Conservation (phyloP, 2,888 invertebrate genomes). For the Malachius bipustulatus region DNA sequence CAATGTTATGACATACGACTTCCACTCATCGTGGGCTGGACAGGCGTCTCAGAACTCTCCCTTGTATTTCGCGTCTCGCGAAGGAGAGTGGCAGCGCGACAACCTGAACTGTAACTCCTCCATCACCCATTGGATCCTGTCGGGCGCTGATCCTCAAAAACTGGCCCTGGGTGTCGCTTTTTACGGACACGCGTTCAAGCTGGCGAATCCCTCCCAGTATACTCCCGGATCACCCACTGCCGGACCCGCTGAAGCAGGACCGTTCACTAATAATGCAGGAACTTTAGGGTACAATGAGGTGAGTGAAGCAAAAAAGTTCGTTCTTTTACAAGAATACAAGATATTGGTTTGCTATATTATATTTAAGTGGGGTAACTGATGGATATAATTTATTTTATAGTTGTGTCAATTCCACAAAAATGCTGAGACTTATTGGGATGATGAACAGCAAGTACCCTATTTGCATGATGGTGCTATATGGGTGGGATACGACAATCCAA, state of each 20-base stretch:
- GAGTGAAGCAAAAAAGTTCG: slow-evolving; percentile 1
- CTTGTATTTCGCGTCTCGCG: slow-evolving; percentile 4
- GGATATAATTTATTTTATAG: neutral
- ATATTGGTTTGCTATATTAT: too few species aligned
- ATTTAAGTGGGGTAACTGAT: too few species aligned
- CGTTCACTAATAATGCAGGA: slow-evolving; percentile 11
- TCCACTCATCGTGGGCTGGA: slow-evolving; percentile 10
- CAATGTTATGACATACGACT: slow-evolving; percentile 13
- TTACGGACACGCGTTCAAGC: slow-evolving; percentile 13
- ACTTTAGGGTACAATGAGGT: slow-evolving; percentile 14
- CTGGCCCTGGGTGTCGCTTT: slow-evolving; percentile 11
- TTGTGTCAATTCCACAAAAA: neutral
- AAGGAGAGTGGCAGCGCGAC: slow-evolving; percentile 10
- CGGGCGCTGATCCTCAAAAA: slow-evolving; percentile 12
- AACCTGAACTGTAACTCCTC: slow-evolving; percentile 10
- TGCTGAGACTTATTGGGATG: neutral
- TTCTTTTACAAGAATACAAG: neutral
- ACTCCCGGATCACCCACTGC: slow-evolving; percentile 9
- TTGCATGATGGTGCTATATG: neutral
- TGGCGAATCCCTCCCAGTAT: slow-evolving; percentile 6
- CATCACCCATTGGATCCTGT: slow-evolving; percentile 10
- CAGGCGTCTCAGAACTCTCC: slow-evolving; percentile 9
- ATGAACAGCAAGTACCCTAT: slow-evolving; percentile 1
- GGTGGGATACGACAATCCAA: neutral
- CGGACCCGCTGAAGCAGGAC: slow-evolving; percentile 11